phyloP scores from a whole-genome alignment of 2,113 vertebrate species.

The Sinocyclocheilus anshuiensis region DNA sequence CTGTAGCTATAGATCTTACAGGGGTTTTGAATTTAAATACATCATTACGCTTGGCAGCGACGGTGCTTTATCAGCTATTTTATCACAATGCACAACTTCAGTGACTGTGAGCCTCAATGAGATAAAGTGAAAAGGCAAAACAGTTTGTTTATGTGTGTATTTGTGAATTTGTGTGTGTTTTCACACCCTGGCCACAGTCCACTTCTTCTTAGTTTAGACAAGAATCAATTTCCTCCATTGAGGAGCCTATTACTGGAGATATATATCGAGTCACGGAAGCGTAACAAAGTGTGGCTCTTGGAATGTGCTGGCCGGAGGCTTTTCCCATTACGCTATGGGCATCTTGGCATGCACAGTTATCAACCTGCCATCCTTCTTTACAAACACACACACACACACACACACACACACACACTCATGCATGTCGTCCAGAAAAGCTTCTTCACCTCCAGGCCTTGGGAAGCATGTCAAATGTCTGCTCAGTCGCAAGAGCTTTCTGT shows the following conservation, averaged over 20 bases:
- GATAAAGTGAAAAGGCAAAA: constrained; percentile 24
- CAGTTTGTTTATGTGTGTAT: constrained; percentile 21
- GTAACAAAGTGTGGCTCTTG: not conserved
- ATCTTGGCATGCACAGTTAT: constrained; percentile 29
- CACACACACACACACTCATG: not conserved
- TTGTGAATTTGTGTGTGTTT: constrained; percentile 12
- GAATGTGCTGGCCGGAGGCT: constrained; percentile 20
- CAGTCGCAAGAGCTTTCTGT: not conserved
- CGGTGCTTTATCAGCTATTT: constrained; percentile 29
- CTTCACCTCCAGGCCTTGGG: constrained; percentile 14
- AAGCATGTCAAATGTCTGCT: constrained; percentile 5
- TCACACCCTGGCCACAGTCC: constrained; percentile 22
- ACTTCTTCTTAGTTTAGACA: constrained; percentile 37
- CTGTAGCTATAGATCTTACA: not conserved
- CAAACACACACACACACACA: not conserved
- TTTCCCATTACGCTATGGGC: constrained; percentile 28
- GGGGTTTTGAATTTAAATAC: constrained; percentile 26
- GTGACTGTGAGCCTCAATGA: constrained; percentile 1
- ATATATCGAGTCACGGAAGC: constrained; percentile 20
- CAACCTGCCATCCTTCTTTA: constrained; percentile 22
- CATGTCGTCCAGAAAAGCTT: not conserved
- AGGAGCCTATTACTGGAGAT: constrained; percentile 38
- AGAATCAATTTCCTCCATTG: constrained; percentile 45
- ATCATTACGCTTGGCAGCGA: constrained; percentile 15
- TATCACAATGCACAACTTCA: constrained; percentile 23